Evolutionary conservation across 1,140 invertebrate species (phyloP).

Genomic region (Scylla paramamosain): DNA sequence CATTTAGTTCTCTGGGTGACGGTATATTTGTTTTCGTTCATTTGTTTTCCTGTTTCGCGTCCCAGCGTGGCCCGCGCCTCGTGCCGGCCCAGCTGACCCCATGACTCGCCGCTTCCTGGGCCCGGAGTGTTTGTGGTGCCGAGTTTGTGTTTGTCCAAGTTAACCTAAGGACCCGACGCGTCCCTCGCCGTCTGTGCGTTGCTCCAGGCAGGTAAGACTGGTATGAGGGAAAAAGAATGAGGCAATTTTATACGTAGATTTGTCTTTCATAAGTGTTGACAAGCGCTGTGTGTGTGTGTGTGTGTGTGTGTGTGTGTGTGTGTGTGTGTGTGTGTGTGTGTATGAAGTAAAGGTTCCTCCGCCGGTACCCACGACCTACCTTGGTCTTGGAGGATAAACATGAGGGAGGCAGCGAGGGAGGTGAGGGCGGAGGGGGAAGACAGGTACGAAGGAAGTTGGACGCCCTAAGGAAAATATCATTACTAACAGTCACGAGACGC

Average conservation of each 20-base stretch:
- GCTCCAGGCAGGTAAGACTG: not conserved
- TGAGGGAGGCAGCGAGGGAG: not conserved
- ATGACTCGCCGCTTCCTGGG: slow-evolving; percentile 39
- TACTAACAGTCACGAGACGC: not conserved
- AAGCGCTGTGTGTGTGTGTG: not conserved
- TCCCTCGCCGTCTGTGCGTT: not conserved
- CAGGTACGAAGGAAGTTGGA: not conserved
- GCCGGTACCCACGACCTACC: not conserved
- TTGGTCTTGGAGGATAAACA: not conserved
- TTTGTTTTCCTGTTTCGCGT: not conserved
- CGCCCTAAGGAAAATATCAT: not conserved
- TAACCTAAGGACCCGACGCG: slow-evolving; percentile 42
- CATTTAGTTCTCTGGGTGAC: not conserved
- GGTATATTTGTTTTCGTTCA: not conserved
- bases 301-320: slow-evolving; percentile 42
- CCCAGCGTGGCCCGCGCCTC: not conserved
- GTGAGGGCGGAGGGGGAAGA: not conserved
- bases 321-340: slow-evolving; percentile 32
- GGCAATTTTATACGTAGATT: slow-evolving; percentile 3
- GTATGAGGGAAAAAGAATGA: not conserved
- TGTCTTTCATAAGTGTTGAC: slow-evolving; percentile 1
- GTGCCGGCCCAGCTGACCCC: slow-evolving; percentile 38
- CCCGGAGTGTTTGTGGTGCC: slow-evolving; percentile 40
- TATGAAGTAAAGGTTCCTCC: not conserved
- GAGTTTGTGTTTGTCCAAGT: slow-evolving; percentile 54